Base-by-base conservation (phyloP, 2,888 invertebrate genomes). In the Pterostichus niger region DNA sequence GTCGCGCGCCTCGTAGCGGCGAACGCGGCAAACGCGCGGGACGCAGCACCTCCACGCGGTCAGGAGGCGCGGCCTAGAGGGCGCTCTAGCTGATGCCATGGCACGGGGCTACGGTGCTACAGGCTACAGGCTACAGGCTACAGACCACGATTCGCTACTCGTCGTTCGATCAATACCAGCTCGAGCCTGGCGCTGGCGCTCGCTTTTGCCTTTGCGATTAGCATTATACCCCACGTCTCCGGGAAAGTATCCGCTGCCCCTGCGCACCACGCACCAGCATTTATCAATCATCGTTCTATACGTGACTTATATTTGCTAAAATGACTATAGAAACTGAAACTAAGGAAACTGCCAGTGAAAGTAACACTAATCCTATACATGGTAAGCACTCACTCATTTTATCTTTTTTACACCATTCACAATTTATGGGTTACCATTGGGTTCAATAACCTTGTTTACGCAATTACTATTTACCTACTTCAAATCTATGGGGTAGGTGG, bases 141-240 rank as follows among this genome's bases (percentile, higher is more conserved):
- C 49, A 11, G 13, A 49, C 54, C 33, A 9, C 71, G 71, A 44
- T 71, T 40, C 40, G 46, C 73, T 24, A 10, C 56, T 13, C 56
- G 77, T 82, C 87, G 88, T 89, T 89, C 89, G 88, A 89, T 89
- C 89, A 89, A 89, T 89, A 89, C 89, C 86, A 87, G 86, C 87
- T 86, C 86, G 86, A 86, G 88, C 89, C 89, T 88, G 88, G 89
- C 86, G 84, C 83, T 86, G 86, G 85, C 85, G 79, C 79, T 84
- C 84, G 75, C 86, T 85, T 84, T 86, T 86, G 85, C 85, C 83
- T 83, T 84, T 85, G 73, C 85, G 75, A 81, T 81, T 80, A 81
- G 40, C 81, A 75, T 82, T 75, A 82, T 82, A 82, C 82, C 82
- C 82, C 75, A 82, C 81, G 56, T 81, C 81, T 81, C 80, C 49